Evolutionary conservation across 2,888 invertebrate species (phyloP).

Genomic region (Neoscelio sp.): DNA sequence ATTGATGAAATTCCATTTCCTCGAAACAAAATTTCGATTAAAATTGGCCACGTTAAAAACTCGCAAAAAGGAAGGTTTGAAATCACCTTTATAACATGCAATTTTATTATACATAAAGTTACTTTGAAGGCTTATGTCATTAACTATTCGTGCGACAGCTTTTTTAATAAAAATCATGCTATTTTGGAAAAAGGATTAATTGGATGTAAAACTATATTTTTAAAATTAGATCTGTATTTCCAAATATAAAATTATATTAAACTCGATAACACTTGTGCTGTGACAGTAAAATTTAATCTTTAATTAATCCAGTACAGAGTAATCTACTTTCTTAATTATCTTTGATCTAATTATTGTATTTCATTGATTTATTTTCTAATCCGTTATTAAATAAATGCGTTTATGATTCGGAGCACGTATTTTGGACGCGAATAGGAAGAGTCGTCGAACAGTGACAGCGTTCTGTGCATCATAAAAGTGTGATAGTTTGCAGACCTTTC

Average conservation of each 20-base stretch:
- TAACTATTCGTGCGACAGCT: background rate
- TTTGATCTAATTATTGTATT: no score
- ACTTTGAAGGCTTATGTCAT: background rate
- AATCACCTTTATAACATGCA: constrained; percentile 6
- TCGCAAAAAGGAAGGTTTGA: background rate
- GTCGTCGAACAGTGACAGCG: constrained; percentile 35
- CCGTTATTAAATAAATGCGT: constrained; percentile 19
- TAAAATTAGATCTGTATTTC: no score
- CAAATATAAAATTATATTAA: no score
- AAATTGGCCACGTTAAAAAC: constrained; percentile 17
- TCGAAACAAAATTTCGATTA: constrained; percentile 7
- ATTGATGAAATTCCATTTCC: constrained; percentile 31
- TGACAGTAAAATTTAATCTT: no score
- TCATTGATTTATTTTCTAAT: constrained; percentile 28
- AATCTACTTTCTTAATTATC: no score
- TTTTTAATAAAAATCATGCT: background rate
- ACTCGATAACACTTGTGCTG: no score
- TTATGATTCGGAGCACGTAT: constrained; percentile 45
- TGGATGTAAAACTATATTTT: no score
- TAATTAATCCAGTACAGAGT: no score
- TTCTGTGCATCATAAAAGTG: constrained; percentile 29
- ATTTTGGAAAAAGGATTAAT: no score
- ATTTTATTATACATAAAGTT: constrained; percentile 18
- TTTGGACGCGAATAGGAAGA: constrained; percentile 33
- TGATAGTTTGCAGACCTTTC: constrained; percentile 32